phyloP scores from a whole-genome alignment of 2,797 vertebrate species.

The Bovichtus variegatus region DNA sequence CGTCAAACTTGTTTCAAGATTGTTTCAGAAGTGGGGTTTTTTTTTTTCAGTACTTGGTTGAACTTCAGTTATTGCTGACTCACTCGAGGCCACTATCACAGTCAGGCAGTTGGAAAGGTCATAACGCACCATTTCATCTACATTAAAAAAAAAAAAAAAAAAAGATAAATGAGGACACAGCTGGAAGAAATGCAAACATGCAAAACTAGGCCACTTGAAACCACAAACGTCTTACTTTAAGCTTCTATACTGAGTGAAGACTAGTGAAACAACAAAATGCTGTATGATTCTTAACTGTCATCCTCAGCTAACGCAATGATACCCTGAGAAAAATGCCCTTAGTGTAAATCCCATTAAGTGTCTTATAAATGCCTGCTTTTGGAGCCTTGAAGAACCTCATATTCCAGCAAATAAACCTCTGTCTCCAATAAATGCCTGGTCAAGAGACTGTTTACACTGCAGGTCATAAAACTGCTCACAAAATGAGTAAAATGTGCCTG shows the following conservation, averaged over 20 bases:
- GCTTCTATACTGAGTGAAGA: background rate
- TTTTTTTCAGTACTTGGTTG: background rate
- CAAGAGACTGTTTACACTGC: constrained; percentile 42
- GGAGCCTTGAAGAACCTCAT: constrained; percentile 24
- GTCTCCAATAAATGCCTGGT: constrained; percentile 25
- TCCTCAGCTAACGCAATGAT: background rate
- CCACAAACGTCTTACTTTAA: background rate
- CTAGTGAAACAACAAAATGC: constrained; percentile 1
- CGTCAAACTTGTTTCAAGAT: background rate
- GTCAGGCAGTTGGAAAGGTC: background rate
- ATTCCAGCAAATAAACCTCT: constrained; percentile 51
- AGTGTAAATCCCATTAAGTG: constrained; percentile 21
- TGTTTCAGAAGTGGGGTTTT: background rate
- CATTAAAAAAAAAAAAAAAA: no score
- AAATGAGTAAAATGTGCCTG: constrained; percentile 42
- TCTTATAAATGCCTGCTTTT: constrained; percentile 32
- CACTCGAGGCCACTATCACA: background rate
- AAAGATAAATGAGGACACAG: constrained; percentile 10
- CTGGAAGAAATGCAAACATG: background rate
- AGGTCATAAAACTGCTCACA: constrained; percentile 47
- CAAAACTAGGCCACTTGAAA: constrained; percentile 39
- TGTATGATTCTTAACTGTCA: constrained; percentile 7
- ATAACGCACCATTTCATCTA: background rate
- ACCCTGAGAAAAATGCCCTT: background rate
- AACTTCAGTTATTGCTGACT: constrained; percentile 10